Base-by-base conservation (phyloP, 2,113 vertebrate species). In the Pogonocichla stellata region DNA sequence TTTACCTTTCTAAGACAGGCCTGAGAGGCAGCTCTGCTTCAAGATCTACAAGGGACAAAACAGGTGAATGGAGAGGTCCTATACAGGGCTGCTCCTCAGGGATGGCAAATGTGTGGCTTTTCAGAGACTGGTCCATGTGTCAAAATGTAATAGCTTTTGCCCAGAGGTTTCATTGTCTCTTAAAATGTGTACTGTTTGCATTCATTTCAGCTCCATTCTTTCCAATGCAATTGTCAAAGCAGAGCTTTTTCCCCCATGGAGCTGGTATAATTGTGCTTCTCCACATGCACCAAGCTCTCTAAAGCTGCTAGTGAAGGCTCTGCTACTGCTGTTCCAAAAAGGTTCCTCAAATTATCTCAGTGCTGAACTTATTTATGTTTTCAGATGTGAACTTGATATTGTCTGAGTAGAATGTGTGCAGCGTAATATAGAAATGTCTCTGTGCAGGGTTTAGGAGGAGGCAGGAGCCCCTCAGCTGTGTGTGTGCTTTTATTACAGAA, bases 401-500 rank as follows among this genome's bases (percentile, higher is more conserved):
- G 93, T 94, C 78, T 9, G 40, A 67, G 83, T 96, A 95, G 80
- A 74, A 48, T 62, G 72, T 70, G 61, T 96, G 67, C 91, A 84
- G 80, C 19, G 0, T 86, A 77, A 70, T 80, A 65, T 91, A 95
- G 85, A 85, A 81, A 74, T 71, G 83, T 93, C 79, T 91, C 65
- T 95, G 57, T 2, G 18, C 94, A 89, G 93, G 56, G 77, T 73
- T 80, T 93, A 96, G 89, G 89, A 92, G 95, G 90, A 92, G 91
- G 94, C 89, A 34, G 7, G 6, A 95, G 93, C 93, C 86, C 80
- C 88, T 92, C 80, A 84, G 18, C 61, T 1, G 0, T 71, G 88
- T 56, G 38, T 96, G 86, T 65, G 93, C 88, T 96, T 92, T 93
- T 92, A 73, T 85, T 96, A 75, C 86, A 82, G 92, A 90, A 95